These are phyloP conservation scores for Xiphorhynchus erythropygius DNA, from an alignment of 2,797 vertebrate species.

Conservation along the genomic window DNA sequence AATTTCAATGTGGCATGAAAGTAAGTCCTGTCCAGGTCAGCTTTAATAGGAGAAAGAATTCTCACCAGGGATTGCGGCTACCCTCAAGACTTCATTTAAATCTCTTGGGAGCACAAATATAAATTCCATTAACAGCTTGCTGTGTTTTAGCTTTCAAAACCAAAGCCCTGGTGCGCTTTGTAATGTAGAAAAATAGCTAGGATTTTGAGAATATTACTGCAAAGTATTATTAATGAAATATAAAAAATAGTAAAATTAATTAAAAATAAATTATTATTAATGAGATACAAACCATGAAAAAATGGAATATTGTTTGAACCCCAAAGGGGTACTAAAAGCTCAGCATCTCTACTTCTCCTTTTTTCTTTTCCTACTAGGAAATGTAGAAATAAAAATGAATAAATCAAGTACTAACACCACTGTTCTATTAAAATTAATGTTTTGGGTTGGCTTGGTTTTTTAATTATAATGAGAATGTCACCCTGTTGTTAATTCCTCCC, in stretches of 20 bases:
- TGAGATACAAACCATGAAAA: not conserved
- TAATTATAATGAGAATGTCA: not conserved
- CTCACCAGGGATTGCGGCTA: slow-evolving; percentile 4
- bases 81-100: slow-evolving; percentile 33
- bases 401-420: not conserved
- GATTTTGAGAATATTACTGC: not conserved
- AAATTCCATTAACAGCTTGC: slow-evolving; percentile 1
- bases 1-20: slow-evolving; percentile 25
- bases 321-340: not conserved
- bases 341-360: not conserved
- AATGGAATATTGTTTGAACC: not conserved
- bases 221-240: not conserved
- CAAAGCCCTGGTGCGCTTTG: not conserved
- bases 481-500: not conserved
- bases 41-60: slow-evolving; percentile 29
- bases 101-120: not conserved
- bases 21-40: slow-evolving; percentile 33
- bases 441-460: not conserved
- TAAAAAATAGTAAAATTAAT: not conserved
- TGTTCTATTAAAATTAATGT: not conserved
- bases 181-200: not conserved
- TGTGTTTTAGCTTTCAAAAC: slow-evolving; percentile 22
- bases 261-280: not conserved
- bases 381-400: not conserved
- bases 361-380: not conserved